Conservation (phyloP, 2,113 vertebrate genomes). For the Lasiurus borealis region DNA sequence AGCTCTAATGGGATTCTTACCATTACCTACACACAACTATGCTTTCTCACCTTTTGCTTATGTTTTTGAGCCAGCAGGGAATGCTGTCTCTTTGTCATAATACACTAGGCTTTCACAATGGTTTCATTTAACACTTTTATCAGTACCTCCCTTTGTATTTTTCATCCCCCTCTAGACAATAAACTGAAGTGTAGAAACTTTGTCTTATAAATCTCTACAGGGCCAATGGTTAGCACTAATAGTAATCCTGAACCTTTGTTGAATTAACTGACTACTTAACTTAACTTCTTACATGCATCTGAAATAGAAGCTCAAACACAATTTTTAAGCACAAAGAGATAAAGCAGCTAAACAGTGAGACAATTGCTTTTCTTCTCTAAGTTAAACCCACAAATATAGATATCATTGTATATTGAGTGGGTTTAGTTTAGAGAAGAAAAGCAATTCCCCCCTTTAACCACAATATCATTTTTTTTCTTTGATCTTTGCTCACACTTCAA, state of each 20-base stretch:
- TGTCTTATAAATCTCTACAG: conserved; percentile 11
- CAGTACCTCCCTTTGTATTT: conserved; percentile 35
- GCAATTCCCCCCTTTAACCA: neutral
- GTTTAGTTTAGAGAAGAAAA: conserved; percentile 30
- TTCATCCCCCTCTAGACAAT: neutral
- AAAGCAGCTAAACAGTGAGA: neutral
- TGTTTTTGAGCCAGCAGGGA: neutral
- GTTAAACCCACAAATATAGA: too few species aligned
- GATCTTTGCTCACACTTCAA: conserved; percentile 22
- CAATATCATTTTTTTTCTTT: conserved; percentile 45
- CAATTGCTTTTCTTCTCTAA: too few species aligned
- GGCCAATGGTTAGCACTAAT: conserved; percentile 7
- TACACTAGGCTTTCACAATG: neutral
- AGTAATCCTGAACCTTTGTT: neutral
- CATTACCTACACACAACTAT: neutral
- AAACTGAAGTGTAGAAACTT: conserved; percentile 27
- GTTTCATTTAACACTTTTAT: conserved; percentile 34
- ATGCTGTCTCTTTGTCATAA: neutral
- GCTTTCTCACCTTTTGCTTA: neutral
- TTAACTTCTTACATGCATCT: neutral
- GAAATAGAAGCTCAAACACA: neutral
- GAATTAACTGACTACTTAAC: neutral
- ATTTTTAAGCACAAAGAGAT: conserved; percentile 51
- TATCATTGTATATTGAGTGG: neutral
- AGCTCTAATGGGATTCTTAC: conserved; percentile 8